Evolutionary conservation across 2,888 invertebrate genomes (phyloP), one percentile per base, ranked within the genome.

Genomic region (Megastigmus dorsalis): DNA sequence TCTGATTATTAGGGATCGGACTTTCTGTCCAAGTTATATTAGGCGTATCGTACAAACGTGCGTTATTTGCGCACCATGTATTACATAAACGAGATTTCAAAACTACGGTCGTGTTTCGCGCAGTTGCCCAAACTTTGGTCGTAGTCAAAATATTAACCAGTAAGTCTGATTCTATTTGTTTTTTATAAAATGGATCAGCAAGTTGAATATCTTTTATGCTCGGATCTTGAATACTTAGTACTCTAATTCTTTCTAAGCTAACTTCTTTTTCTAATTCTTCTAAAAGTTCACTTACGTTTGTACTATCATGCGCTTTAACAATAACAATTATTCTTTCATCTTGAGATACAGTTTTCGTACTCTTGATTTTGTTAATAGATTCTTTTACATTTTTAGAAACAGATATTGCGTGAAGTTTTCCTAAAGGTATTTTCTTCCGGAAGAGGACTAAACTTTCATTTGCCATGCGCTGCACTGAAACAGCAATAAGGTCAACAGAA

Each of bases 1-100:
- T 75, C 2, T 79, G 63, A 0, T 41, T 55, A 26, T 78, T 41
- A 1, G 57, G n/a, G 1, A 81, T 50, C 0, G 90, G 89, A 0
- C 93, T 94, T 86, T 97, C 93, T 5, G 96, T 88, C 96, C 96
- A 96, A n/a, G 89, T 90, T 54, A 98, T 85, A 2, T 95, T 94
- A 0, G 95, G 94, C 2, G 74, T 60, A 60, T 80, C 72, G 5
- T 79, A 52, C 0, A 10, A 20, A 10, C 41, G 9, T 0, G 18
- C 23, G 41, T 77, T 73, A 6, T 62, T 43, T 15, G 74, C 77
- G 0, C 20, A 28, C 54, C 77, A 68, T 50, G 54, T 68, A 41
- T 69, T 59, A 15, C 43, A 59, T 3, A 30, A n/a, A 28, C 50
- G 48, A 4, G 63, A 36, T 10, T 28, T 45, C 2, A 54, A 2